Conservation (phyloP, 1,140 invertebrate species). For the Papilio helenus region DNA sequence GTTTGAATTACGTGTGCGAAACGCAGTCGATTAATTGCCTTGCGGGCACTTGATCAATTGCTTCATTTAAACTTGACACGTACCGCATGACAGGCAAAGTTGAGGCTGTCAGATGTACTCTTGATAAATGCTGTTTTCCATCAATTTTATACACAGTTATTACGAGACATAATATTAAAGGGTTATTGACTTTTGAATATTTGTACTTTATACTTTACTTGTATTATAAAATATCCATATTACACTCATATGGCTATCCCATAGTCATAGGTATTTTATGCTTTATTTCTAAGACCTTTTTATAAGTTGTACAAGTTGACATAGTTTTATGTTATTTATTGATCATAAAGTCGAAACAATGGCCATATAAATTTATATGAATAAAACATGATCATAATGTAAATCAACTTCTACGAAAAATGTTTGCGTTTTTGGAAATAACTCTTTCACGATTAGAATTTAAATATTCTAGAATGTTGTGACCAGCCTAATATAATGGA, state of each 20-base stretch:
- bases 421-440: not conserved
- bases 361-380: not conserved
- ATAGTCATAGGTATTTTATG: not conserved
- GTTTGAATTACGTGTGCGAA: slow-evolving; percentile 30
- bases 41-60: slow-evolving; percentile 37
- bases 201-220: no score
- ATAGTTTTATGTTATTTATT: not conserved
- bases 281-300: not conserved
- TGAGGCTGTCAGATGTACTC: slow-evolving; percentile 16
- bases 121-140: slow-evolving; percentile 22
- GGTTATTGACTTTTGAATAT: no score
- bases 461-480: not conserved
- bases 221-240: no score
- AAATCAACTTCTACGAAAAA: not conserved
- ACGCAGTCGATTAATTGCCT: slow-evolving; percentile 33
- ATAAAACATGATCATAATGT: not conserved
- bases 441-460: not conserved
- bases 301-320: not conserved
- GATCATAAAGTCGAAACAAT: not conserved
- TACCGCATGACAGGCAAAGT: slow-evolving; percentile 31
- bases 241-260: no score
- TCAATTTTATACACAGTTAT: not conserved
- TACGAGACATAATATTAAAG: no score
- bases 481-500: no score
- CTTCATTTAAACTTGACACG: slow-evolving; percentile 38